These are phyloP conservation scores for Manis pentadactyla DNA, from an alignment of 2,797 vertebrate genomes.

Conservation along the genomic window DNA sequence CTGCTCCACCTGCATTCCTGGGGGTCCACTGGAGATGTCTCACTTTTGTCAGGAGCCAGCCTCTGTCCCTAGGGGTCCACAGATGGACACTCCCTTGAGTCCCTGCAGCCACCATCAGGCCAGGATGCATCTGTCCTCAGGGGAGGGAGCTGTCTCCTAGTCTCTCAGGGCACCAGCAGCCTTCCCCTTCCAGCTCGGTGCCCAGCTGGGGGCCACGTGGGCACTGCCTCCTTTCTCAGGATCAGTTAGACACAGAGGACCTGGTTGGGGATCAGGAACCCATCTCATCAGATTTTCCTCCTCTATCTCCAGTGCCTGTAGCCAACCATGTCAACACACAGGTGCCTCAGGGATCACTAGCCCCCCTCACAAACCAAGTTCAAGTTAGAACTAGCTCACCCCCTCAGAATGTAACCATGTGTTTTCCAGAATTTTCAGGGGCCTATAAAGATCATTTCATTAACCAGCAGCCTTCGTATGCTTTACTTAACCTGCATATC, in stretches of 20 bases:
- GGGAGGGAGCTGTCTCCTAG: neutral
- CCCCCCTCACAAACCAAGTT: neutral
- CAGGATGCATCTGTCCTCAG: neutral
- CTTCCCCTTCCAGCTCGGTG: neutral
- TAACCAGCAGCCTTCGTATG: neutral
- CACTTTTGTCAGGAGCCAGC: neutral
- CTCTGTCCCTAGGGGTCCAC: neutral
- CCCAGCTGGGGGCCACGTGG: neutral
- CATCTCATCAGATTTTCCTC: neutral
- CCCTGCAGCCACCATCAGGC: fast-evolving
- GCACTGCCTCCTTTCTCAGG: neutral
- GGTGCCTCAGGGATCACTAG: neutral
- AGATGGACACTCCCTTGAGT: neutral
- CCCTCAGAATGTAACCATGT: too few species aligned
- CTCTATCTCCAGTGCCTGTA: neutral
- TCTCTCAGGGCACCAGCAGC: neutral
- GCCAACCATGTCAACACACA: neutral
- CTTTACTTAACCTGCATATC: neutral
- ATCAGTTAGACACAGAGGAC: neutral
- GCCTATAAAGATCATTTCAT: neutral
- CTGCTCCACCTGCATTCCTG: neutral
- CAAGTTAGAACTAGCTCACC: neutral
- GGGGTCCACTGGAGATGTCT: neutral
- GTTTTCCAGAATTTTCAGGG: neutral
- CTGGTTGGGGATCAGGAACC: neutral